Conservation (phyloP, 2,888 invertebrate genomes). For the Taenaris catops region DNA sequence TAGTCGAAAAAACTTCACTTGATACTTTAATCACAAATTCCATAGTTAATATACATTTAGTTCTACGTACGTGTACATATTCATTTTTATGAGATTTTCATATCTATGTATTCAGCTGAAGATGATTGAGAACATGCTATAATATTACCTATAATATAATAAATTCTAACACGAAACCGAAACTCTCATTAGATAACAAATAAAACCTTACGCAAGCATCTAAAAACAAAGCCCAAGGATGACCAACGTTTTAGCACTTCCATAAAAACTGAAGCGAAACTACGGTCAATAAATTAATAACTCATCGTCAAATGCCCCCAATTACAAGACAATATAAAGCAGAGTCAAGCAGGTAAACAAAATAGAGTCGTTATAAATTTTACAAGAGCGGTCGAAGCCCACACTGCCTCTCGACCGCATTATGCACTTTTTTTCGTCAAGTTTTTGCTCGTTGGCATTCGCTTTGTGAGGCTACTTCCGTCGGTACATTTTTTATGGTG, state of each 20-base stretch:
- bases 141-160: too few species aligned
- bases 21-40: too few species aligned
- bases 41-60: too few species aligned
- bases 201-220: conserved; percentile 15
- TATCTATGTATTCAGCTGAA: too few species aligned
- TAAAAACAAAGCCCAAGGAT: conserved; percentile 21
- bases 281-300: conserved; percentile 76
- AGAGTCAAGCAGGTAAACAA: conserved; percentile 74
- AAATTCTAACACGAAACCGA: too few species aligned
- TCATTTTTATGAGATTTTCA: too few species aligned
- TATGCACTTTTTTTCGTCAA: conserved; percentile 64
- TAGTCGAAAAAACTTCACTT: too few species aligned
- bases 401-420: conserved; percentile 60
- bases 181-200: too few species aligned
- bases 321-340: conserved; percentile 69
- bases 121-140: too few species aligned
- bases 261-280: conserved; percentile 68
- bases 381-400: conserved; percentile 63
- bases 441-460: conserved; percentile 70
- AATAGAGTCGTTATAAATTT: conserved; percentile 79
- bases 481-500: conserved; percentile 65
- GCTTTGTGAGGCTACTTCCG: conserved; percentile 75
- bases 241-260: conserved; percentile 68
- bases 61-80: too few species aligned
- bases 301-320: conserved; percentile 74